Base-by-base conservation (phyloP, 2,888 invertebrate species). In the Lordiphosa fenestrarum region DNA sequence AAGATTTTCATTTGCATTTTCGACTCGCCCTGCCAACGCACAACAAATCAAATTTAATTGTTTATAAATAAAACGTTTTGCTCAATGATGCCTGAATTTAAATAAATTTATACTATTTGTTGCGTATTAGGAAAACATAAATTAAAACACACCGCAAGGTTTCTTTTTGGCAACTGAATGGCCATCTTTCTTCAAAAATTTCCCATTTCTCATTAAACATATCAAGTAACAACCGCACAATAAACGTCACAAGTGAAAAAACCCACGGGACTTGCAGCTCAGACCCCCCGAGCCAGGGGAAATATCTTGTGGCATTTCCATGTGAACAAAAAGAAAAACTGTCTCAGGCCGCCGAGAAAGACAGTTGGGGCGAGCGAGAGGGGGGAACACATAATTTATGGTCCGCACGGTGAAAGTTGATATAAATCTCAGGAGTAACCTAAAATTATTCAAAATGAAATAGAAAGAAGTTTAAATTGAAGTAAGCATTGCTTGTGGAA, bases 21-120 rank as follows among this genome's bases (percentile, higher is more conserved):
- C 58, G 61, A 59, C 61, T 70, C 30, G 10, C 30, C 44, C 64
- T 51, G 67, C 61, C 65, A 66, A 61, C 71, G 63, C 42, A 71
- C 71, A 69, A 81, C 81, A 85, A 85, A 85, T 84, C 78, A 84
- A 81, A 83, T 73, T 86, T 72, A 83, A 85, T 86, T 85, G 76
- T 72, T 81, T 72, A 76, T 85, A 86, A 85, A 81, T 85, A 81
- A 81, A 84, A 84, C 80, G 75, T 78, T 84, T 81, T 74, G 66
- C 72, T 67, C 66, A 80, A 73, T 81, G 77, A 62, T 66, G 76
- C 57, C 59, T 23, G 23, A 23, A 23, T 23, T 6, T 23, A 23
- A 23, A 23, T 23, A 23, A 48, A 37, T 42, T n/a, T 35, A n/a
- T 46, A 6, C 83, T 84, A 81, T 78, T 78, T 73, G 82, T 73